These are phyloP conservation scores for Drosophila helvetica DNA, from an alignment of 2,888 invertebrate species.

Conservation along the genomic window DNA sequence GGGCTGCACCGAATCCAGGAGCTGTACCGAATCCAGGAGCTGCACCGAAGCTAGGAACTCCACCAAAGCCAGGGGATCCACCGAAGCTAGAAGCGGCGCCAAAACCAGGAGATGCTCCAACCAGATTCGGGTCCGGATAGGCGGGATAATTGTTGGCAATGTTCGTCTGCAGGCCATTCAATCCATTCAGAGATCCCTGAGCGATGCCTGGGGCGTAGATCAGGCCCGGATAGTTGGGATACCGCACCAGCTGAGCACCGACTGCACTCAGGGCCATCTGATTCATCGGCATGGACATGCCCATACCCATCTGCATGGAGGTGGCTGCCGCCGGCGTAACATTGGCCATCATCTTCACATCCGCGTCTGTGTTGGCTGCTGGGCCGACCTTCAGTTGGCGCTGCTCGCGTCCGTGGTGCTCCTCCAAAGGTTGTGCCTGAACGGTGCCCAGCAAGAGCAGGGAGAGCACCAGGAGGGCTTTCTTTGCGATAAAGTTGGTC, in stretches of 20 bases:
- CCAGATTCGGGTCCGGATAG: conserved; percentile 51
- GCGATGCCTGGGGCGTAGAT: conserved; percentile 34
- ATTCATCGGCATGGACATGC: conserved; percentile 38
- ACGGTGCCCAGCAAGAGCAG: conserved; percentile 34
- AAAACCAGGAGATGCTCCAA: conserved; percentile 11
- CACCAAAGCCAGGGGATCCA: background rate
- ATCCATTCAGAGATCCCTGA: conserved; percentile 27
- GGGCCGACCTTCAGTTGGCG: conserved; percentile 58
- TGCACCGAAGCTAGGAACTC: background rate
- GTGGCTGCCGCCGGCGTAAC: conserved; percentile 46
- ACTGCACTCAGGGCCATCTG: conserved; percentile 49
- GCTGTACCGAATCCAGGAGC: conserved; percentile 6
- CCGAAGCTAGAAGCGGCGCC: conserved; percentile 6
- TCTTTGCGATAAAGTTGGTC: conserved; percentile 44
- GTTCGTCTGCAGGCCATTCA: conserved; percentile 49
- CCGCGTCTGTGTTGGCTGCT: conserved; percentile 45
- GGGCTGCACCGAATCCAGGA: background rate
- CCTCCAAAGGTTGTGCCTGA: conserved; percentile 49
- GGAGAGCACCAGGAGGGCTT: conserved; percentile 43
- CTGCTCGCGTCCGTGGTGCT: conserved; percentile 48
- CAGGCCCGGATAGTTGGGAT: conserved; percentile 56
- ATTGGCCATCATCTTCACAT: conserved; percentile 66
- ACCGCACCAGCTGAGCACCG: conserved; percentile 56
- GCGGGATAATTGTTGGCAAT: conserved; percentile 52
- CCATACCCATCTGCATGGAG: conserved; percentile 33